phyloP scores from a whole-genome alignment of 1,140 invertebrate genomes.

The Brachionus calyciflorus region DNA sequence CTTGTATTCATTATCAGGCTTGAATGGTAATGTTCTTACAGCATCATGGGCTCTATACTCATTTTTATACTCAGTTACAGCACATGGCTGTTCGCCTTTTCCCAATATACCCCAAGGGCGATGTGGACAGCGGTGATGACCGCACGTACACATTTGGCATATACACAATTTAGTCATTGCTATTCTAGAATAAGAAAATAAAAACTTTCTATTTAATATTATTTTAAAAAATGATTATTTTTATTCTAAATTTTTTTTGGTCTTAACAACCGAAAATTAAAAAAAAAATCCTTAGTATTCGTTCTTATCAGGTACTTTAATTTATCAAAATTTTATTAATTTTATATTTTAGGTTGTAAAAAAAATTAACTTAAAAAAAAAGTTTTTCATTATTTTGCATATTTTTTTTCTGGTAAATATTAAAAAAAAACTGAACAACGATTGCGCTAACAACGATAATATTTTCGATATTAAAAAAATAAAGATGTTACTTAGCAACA shows the following conservation, averaged over 20 bases:
- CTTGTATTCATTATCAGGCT: slow-evolving; percentile 48
- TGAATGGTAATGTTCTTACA: slow-evolving; percentile 45
- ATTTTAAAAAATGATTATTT: background rate
- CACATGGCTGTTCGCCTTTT: slow-evolving; percentile 51
- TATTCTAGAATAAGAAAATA: background rate
- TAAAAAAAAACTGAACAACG: slow-evolving; percentile 17
- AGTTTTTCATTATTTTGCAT: background rate
- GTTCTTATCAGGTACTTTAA: too few species aligned
- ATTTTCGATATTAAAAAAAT: background rate
- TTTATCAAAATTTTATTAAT: too few species aligned
- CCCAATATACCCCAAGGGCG: slow-evolving; percentile 50
- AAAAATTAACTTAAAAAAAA: background rate
- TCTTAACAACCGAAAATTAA: too few species aligned
- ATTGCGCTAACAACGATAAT: slow-evolving; percentile 36
- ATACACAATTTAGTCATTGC: slow-evolving; percentile 54
- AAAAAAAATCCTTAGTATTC: too few species aligned
- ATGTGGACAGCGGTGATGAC: slow-evolving; percentile 57
- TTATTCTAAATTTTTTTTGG: too few species aligned
- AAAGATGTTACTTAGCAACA: background rate
- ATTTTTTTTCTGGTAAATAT: background rate
- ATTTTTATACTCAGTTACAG: slow-evolving; percentile 55
- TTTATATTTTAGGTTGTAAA: too few species aligned
- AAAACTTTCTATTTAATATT: background rate
- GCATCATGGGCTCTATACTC: slow-evolving; percentile 53
- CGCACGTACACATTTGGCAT: slow-evolving; percentile 58